Evolutionary conservation across 2,888 invertebrate species (phyloP).

Genomic region (Lepas anatifera): DNA sequence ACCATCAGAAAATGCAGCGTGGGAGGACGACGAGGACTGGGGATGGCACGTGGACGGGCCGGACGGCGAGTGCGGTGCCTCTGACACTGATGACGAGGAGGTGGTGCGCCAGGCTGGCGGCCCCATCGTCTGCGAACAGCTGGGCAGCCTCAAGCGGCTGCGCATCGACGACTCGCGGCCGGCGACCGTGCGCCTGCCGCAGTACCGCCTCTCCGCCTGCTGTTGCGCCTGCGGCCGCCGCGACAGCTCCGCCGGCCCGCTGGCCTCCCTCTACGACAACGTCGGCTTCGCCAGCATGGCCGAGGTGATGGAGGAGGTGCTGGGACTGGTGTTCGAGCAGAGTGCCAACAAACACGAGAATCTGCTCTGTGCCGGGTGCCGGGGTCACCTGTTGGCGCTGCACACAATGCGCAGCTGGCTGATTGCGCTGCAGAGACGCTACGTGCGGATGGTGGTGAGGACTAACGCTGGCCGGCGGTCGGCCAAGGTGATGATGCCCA

Average conservation of each 20-base stretch:
- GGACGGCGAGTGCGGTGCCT: neutral
- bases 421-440: neutral
- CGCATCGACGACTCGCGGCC: neutral
- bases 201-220: neutral
- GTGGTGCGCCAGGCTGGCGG: neutral
- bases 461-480: neutral
- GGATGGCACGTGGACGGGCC: neutral
- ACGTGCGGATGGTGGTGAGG: neutral
- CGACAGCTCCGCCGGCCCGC: neutral
- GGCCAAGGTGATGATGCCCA: neutral
- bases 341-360: neutral
- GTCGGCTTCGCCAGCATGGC: neutral
- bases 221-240: neutral
- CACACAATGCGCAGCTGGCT: slow-evolving; percentile 1
- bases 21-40: slow-evolving; percentile 8
- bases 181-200: neutral
- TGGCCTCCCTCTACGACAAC: neutral
- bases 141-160: neutral
- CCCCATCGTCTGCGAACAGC: neutral
- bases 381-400: slow-evolving; percentile 4
- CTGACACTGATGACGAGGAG: neutral
- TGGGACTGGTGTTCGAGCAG: neutral
- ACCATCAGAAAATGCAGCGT: no score
- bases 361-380: neutral
- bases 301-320: neutral